phyloP scores from a whole-genome alignment of 1,140 invertebrate species.

The Lucilia sericata region DNA sequence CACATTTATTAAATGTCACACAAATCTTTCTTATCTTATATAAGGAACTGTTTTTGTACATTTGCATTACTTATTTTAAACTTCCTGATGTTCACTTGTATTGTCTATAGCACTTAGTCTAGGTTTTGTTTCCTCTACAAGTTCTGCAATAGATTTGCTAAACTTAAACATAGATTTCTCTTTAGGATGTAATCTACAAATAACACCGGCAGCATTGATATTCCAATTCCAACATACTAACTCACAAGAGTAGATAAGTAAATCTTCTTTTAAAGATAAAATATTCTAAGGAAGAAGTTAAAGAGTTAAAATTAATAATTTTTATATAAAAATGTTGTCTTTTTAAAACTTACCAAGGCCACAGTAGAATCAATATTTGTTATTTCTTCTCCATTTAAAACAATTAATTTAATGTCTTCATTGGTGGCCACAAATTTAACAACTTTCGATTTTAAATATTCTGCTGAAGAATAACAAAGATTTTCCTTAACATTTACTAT shows the following conservation, averaged over 20 bases:
- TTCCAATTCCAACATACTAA: conserved; percentile 67
- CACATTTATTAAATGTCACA: neutral
- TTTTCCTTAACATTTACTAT: conserved; percentile 57
- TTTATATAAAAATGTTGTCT: neutral
- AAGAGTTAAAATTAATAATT: neutral
- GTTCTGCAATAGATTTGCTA: conserved; percentile 54
- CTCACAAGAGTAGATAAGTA: conserved; percentile 56
- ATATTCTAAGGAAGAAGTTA: conserved; percentile 54
- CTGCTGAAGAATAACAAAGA: conserved; percentile 61
- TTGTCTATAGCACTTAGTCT: neutral
- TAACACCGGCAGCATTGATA: conserved; percentile 59
- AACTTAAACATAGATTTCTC: conserved; percentile 59
- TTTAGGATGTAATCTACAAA: conserved; percentile 59
- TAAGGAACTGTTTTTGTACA: neutral
- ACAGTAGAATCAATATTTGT: conserved; percentile 74
- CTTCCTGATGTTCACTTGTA: neutral
- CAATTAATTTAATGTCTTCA: conserved; percentile 61
- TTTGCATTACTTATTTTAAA: neutral
- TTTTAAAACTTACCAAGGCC: conserved; percentile 69
- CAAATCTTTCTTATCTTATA: neutral
- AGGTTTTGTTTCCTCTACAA: conserved; percentile 34
- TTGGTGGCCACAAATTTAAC: conserved; percentile 54
- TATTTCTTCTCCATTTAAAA: conserved; percentile 75
- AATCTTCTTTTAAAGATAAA: conserved; percentile 58
- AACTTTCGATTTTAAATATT: conserved; percentile 59